A percentile compares a stretch with the other conserved stretches of the same genome.
Evolutionary conservation across 1,140 invertebrate species (phyloP).

Genomic region (Lasioglossum baleicum): DNA sequence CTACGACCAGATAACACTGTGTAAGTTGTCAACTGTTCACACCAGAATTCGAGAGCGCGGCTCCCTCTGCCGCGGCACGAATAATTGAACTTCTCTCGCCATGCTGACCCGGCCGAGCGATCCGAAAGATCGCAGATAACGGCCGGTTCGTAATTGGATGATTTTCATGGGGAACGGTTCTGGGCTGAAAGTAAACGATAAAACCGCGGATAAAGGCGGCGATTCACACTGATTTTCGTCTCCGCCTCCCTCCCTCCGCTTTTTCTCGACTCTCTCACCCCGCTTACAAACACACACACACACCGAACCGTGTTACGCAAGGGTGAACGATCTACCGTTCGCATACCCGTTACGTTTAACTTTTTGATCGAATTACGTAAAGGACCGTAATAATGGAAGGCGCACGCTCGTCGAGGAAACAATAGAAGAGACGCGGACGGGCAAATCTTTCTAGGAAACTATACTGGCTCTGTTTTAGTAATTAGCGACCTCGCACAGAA

Average conservation of each 20-base stretch:
- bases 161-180: slow-evolving; percentile 76
- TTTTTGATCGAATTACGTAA: slow-evolving; percentile 42
- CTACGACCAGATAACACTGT: slow-evolving; percentile 77
- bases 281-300: no score
- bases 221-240: slow-evolving; percentile 44
- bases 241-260: neutral
- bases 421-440: neutral
- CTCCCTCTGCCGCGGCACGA: slow-evolving; percentile 41
- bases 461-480: neutral
- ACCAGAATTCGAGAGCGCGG: slow-evolving; percentile 57
- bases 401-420: neutral
- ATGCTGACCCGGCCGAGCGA: slow-evolving; percentile 4
- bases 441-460: neutral
- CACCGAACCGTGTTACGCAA: slow-evolving; percentile 24
- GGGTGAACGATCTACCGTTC: slow-evolving; percentile 12
- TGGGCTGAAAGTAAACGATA: slow-evolving; percentile 65
- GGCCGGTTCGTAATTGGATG: slow-evolving; percentile 74
- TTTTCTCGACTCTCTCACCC: neutral
- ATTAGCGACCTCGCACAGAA: neutral
- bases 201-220: slow-evolving; percentile 56
- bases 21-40: slow-evolving; percentile 77
- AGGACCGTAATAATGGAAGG: neutral
- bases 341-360: slow-evolving; percentile 10
- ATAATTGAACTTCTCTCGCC: slow-evolving; percentile 69
- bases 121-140: slow-evolving; percentile 65